These are phyloP conservation scores for Zygaena filipendulae DNA, from an alignment of 2,888 invertebrate genomes.

Conservation along the genomic window DNA sequence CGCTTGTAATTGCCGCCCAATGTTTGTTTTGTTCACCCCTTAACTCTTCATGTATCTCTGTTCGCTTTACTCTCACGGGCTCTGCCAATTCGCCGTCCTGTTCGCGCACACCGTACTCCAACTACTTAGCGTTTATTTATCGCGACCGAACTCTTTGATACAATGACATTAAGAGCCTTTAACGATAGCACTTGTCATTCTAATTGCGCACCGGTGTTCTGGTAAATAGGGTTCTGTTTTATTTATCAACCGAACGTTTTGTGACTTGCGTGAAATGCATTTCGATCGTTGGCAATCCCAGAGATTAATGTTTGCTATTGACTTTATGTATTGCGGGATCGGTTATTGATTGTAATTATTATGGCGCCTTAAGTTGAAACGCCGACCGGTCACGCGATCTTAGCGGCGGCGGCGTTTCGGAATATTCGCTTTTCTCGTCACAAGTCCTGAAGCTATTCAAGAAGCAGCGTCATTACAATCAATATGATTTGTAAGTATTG, in stretches of 20 bases:
- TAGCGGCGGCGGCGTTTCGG: conserved; percentile 20
- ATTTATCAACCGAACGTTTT: no score
- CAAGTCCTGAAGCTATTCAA: no score
- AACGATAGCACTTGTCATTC: conserved; percentile 17
- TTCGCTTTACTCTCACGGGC: conserved; percentile 11
- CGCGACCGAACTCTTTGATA: conserved; percentile 33
- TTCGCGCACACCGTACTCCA: conserved; percentile 22
- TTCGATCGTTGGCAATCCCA: no score
- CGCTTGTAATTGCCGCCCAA: conserved; percentile 50
- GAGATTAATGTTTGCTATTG: conserved; percentile 41
- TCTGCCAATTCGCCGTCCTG: conserved; percentile 13
- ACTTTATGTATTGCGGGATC: conserved; percentile 30
- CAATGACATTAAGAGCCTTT: conserved; percentile 6
- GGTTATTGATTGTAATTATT: conserved; percentile 62
- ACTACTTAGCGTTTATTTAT: conserved; percentile 48
- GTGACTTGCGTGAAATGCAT: no score
- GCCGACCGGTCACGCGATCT: conserved; percentile 42
- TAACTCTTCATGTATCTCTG: conserved; percentile 25
- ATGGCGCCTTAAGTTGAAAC: conserved; percentile 47
- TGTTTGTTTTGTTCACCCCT: conserved; percentile 50
- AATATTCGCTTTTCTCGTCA: no score
- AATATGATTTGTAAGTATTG: no score
- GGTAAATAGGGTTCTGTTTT: no score
- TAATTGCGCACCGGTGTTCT: not conserved
- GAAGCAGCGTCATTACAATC: no score